Percentiles rank a stretch among this genome's conserved stretches.
These are phyloP conservation scores for Hozukius guyotensis DNA, from an alignment of 2,797 vertebrate genomes.

Conservation along the genomic window DNA sequence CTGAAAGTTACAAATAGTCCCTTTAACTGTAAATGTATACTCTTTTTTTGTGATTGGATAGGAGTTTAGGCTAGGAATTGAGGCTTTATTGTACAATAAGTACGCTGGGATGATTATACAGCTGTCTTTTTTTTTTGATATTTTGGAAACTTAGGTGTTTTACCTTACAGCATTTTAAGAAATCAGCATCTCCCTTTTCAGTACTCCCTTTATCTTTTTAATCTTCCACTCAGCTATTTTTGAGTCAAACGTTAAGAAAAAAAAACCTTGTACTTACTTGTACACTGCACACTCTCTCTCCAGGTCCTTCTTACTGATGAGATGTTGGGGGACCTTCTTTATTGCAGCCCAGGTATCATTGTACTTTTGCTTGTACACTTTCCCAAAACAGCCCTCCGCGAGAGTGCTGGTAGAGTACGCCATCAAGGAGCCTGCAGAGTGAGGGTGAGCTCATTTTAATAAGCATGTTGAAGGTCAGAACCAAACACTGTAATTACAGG, in stretches of 20 bases:
- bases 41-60: neutral
- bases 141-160: neutral
- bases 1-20: too few relatives aligned
- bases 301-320: constrained; percentile 71
- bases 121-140: neutral
- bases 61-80: neutral
- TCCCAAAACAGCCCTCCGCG: constrained; percentile 81
- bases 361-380: constrained; percentile 80
- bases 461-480: neutral
- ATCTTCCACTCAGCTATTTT: neutral
- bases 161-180: neutral
- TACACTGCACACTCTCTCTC: constrained; percentile 81
- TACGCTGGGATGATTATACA: neutral
- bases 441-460: neutral
- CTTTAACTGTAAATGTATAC: too few relatives aligned
- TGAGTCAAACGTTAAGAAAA: neutral
- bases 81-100: neutral
- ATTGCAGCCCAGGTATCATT: constrained; percentile 79
- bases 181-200: neutral
- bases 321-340: constrained; percentile 73
- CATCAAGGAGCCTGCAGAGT: constrained; percentile 57
- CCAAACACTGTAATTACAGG: neutral
- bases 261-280: constrained; percentile 64
- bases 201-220: neutral
- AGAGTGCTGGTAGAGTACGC: constrained; percentile 76